Base-by-base conservation (phyloP, 2,797 vertebrate species). In the Arrhamphus sclerolepis region DNA sequence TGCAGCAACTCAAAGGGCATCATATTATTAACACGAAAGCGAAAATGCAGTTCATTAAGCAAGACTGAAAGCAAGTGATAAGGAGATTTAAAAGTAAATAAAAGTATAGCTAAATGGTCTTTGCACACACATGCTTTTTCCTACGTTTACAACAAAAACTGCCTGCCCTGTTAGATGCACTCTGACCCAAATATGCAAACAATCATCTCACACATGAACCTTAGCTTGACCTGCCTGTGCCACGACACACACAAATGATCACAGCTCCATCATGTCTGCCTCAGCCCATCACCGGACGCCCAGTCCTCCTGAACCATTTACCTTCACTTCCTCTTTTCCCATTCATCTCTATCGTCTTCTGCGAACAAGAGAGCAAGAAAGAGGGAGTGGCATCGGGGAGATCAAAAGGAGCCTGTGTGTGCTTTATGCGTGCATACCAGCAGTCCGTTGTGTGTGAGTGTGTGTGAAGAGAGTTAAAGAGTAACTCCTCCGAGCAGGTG, bases 401-500 rank as follows among this genome's bases (percentile, higher is more conserved):
- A 96, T 98, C 92, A 89, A 89, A 90, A 77, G 34, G 62, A 9
- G 52, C 21, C 57, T 44, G 64, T 60, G 39, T 79, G 67, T 43
- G 61, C 42, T 78, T 57, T 34, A 24, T 65, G 84, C 79, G 69
- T 66, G 56, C 18, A 40, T 62, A 57, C 59, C 42, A 63, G 68
- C 70, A 52, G 70, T 51, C 41, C 2, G 46, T 55, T 56, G 53
- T 42, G 49, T 56, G 61, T 50, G 24, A 48, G 58, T 56, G 53
- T 42, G 49, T 87, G 83, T 81, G 65, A 76, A 62, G 77, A 82
- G 79, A 81, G 90, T 91, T 91, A 90, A 90, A 90, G 76, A 85
- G 79, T 91, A 91, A 91, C 90, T 89, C 80, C 80, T 82, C 69
- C 21, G 40, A 84, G 86, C 90, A 92, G 91, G 89, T 92, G 89